Conservation (phyloP, 2,797 vertebrate species). For the Acipenser transmontanus region DNA sequence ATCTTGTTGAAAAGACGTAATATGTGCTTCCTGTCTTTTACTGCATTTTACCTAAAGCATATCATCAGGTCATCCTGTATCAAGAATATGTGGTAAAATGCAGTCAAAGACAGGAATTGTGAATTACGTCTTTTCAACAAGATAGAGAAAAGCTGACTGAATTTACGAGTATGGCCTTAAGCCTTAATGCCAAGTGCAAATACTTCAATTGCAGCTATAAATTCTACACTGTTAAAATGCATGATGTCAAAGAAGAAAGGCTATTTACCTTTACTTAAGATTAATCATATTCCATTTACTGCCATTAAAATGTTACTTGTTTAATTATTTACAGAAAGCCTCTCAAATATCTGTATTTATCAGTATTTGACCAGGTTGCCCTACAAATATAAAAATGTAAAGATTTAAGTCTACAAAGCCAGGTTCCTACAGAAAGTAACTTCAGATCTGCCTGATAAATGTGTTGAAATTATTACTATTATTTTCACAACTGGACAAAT, state of each 20-base stretch:
- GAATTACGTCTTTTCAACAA: too few relatives aligned
- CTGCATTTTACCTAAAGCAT: too few relatives aligned
- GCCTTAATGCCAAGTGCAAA: conserved; percentile 64
- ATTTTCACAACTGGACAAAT: too few relatives aligned
- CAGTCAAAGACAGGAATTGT: too few relatives aligned
- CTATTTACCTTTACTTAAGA: conserved; percentile 65
- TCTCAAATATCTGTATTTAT: conserved; percentile 51
- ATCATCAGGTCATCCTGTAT: too few relatives aligned
- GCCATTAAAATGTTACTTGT: conserved; percentile 1
- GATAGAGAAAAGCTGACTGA: conserved; percentile 66
- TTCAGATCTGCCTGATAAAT: background rate
- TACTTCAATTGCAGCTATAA: conserved; percentile 52
- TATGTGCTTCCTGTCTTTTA: too few relatives aligned
- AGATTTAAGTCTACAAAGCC: conserved; percentile 45
- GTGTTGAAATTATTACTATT: too few relatives aligned
- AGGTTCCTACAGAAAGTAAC: conserved; percentile 3
- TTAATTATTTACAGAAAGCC: conserved; percentile 44
- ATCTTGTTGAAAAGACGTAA: too few relatives aligned
- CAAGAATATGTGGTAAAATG: too few relatives aligned
- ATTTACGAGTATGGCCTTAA: conserved; percentile 69
- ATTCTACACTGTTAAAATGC: conserved; percentile 68
- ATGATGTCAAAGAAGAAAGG: conserved; percentile 58
- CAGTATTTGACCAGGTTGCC: conserved; percentile 39
- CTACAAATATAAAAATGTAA: conserved; percentile 24
- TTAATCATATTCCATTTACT: conserved; percentile 59